These are phyloP conservation scores for Stenodera caucasica DNA, from an alignment of 2,888 invertebrate species.

Conservation along the genomic window DNA sequence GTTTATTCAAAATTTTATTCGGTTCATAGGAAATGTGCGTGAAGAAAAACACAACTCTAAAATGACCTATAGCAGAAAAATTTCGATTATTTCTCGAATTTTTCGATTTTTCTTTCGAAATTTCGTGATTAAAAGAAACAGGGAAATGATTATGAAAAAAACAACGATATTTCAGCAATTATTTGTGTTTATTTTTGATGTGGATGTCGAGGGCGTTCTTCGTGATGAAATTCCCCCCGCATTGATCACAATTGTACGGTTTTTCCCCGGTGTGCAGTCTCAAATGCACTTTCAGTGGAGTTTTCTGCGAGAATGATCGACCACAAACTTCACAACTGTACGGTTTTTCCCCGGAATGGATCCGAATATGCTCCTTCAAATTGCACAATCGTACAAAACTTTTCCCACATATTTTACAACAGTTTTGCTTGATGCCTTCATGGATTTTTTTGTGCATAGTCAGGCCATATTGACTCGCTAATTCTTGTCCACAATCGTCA, in stretches of 20 bases:
- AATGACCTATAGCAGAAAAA: no score
- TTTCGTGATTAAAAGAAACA: no score
- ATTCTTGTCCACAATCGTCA: constrained; percentile 55
- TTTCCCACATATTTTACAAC: not conserved
- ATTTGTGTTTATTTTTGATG: not conserved
- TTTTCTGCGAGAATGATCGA: constrained; percentile 37
- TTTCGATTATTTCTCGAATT: no score
- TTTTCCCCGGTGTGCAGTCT: constrained; percentile 32
- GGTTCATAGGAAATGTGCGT: no score
- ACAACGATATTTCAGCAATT: no score
- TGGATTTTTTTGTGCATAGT: constrained; percentile 12
- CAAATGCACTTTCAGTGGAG: constrained; percentile 27
- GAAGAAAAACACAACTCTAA: no score
- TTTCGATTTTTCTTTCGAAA: no score
- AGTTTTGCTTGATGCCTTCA: not conserved
- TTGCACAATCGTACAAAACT: constrained; percentile 24
- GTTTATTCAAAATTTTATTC: no score
- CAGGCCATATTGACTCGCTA: constrained; percentile 58
- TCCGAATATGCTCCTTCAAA: constrained; percentile 57
- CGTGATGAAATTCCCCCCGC: constrained; percentile 18
- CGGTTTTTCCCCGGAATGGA: constrained; percentile 59
- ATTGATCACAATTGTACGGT: constrained; percentile 30
- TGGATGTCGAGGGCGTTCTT: constrained; percentile 6
- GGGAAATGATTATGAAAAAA: no score
- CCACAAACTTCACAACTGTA: constrained; percentile 50